Percentiles rank a stretch among this genome's conserved stretches.
Evolutionary conservation across 2,888 invertebrate genomes (phyloP).

Genomic region (Ceriagrion tenellum): DNA sequence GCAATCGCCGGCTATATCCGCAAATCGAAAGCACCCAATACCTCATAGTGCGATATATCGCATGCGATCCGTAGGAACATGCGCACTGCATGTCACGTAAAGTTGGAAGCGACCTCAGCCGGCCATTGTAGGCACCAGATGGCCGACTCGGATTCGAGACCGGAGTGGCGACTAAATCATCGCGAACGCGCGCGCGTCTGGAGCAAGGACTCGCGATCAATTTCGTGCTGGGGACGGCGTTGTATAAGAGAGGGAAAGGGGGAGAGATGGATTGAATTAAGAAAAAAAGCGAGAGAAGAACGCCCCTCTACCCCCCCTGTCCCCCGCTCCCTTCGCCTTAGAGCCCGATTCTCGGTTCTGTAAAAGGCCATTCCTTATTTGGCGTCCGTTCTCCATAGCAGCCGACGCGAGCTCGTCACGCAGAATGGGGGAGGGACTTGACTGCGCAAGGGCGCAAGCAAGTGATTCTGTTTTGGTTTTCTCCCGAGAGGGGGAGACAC

Average conservation of each 20-base stretch:
- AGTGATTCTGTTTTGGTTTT: conserved; percentile 51
- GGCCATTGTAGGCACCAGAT: background rate
- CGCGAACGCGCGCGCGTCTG: background rate
- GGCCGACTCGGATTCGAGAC: background rate
- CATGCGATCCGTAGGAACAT: too few species aligned
- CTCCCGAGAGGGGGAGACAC: conserved; percentile 40
- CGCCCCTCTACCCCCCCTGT: background rate
- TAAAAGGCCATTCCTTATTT: conserved; percentile 65
- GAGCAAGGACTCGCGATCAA: conserved; percentile 6
- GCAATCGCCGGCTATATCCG: too few species aligned
- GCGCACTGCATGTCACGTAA: too few species aligned
- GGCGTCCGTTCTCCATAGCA: conserved; percentile 40
- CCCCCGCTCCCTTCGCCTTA: background rate
- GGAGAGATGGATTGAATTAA: too few species aligned
- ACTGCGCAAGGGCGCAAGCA: too few species aligned
- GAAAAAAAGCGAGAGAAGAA: background rate
- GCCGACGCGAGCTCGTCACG: background rate
- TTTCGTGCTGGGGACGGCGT: background rate
- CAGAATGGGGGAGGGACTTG: background rate
- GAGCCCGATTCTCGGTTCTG: conserved; percentile 19
- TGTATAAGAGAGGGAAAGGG: background rate
- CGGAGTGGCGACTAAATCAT: background rate
- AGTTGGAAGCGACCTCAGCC: background rate
- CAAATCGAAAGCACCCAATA: too few species aligned
- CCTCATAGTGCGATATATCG: too few species aligned